phyloP scores from a whole-genome alignment of 2,797 vertebrate genomes.

The Phalloptychus januarius region DNA sequence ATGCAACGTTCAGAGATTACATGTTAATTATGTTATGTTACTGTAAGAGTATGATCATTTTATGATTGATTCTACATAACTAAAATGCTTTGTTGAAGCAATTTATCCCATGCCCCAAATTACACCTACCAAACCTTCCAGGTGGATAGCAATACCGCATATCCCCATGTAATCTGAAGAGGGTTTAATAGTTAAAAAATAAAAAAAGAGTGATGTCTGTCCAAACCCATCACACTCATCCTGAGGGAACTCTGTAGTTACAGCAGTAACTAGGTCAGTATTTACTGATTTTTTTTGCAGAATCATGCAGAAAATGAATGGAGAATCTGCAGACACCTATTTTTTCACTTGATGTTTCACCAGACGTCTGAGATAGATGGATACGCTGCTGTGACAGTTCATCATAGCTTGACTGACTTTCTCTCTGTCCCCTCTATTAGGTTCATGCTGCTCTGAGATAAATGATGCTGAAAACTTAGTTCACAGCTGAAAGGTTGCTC shows the following conservation, averaged over 20 bases:
- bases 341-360: not conserved
- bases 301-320: not conserved
- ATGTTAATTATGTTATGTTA: not conserved
- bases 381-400: not conserved
- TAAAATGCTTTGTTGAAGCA: not conserved
- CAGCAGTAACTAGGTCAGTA: constrained; percentile 8
- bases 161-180: not conserved
- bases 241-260: not conserved
- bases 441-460: not conserved
- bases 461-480: not conserved
- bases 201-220: not conserved
- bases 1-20: not conserved
- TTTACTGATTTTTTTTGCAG: not conserved
- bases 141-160: not conserved
- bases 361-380: not conserved
- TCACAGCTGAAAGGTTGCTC: not conserved
- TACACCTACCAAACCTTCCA: not conserved
- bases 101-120: not conserved
- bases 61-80: not conserved
- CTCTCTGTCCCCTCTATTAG: not conserved
- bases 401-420: not conserved
- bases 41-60: not conserved
- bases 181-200: not conserved
- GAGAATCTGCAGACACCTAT: not conserved
- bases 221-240: not conserved